Base-by-base conservation (phyloP, 1,140 invertebrate species). In the Delia radicum region DNA sequence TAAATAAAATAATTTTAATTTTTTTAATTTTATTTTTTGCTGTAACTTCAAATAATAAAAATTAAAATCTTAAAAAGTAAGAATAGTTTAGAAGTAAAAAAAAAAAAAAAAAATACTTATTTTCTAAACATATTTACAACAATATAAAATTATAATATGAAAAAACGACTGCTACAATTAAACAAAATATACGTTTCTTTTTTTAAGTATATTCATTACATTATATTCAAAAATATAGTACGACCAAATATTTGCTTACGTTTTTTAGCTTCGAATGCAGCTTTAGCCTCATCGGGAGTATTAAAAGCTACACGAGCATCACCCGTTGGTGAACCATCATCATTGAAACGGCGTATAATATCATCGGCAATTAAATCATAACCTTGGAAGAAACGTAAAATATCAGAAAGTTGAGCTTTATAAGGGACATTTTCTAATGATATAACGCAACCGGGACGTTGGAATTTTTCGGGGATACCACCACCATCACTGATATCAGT, bases 291-390 rank as follows among this genome's bases (percentile, higher is more conserved):
- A 18, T 90, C 88, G 0, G 93, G 91, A 1, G 90, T 90, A 0
- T 88, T 87, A 81, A 98, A 96, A 0, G 93, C 91, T 0, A 98
- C 93, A 8, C 95, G 90, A 1, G 95, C 95, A 85, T 98, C 96
- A 0, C 95, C 95, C 1, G 96, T 96, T 0, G 95, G 92, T 85
- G 93, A 91, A 0, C 94, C 93, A 63, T 92, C 91, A 29, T 95
- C 94, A 82, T 95, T 94, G 85, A 93, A 96, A 1, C 94, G 88
- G 29, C 95, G 83, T 74, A 96, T 94, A 3, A 96, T 91, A 78
- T 95, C 92, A 76, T 94, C 91, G 0, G 92, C 89, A 10, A 91
- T 90, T 0, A 95, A 82, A 62, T 93, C 90, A 79, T 92, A 96
- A 21, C 92, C 93, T 0, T 89, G 86, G 80, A 98, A 97, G 82